Percentiles rank a stretch among this genome's conserved stretches.
These are phyloP conservation scores for Embidobia sp. DNA, from an alignment of 2,888 invertebrate species.

Conservation along the genomic window DNA sequence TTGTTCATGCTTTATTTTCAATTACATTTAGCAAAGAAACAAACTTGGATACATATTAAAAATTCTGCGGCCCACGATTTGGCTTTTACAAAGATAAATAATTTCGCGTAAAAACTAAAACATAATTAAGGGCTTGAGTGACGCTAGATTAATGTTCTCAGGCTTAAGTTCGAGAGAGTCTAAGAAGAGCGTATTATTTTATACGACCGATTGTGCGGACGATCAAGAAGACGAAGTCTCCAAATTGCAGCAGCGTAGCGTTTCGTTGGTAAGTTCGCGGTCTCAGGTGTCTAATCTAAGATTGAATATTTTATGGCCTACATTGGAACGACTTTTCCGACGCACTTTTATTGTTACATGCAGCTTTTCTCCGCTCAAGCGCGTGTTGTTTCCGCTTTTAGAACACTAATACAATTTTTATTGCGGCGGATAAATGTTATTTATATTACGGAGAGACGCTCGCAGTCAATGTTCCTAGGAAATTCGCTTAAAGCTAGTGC, in stretches of 20 bases:
- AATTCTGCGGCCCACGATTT: too few species aligned
- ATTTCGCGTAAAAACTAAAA: too few species aligned
- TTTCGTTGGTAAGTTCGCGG: conserved; percentile 74
- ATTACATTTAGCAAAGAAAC: too few species aligned
- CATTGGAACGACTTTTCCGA: conserved; percentile 14
- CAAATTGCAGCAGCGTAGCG: conserved; percentile 77
- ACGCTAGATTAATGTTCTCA: conserved; percentile 23
- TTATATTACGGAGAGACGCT: too few species aligned
- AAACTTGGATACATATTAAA: too few species aligned
- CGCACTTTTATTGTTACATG: conserved; percentile 12
- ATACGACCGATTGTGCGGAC: conserved; percentile 78
- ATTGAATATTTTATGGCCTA: conserved; percentile 52
- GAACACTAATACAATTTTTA: too few species aligned
- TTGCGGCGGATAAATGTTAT: too few species aligned
- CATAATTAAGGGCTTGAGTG: too few species aligned
- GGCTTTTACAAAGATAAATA: too few species aligned
- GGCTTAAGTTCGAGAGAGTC: conserved; percentile 74
- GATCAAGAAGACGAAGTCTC: conserved; percentile 75
- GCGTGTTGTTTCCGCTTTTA: conserved; percentile 2
- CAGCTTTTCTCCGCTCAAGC: conserved; percentile 11
- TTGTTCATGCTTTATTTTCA: too few species aligned
- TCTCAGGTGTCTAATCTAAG: conserved; percentile 32
- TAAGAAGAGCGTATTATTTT: conserved; percentile 77
- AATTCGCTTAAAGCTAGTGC: too few species aligned
- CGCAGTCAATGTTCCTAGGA: too few species aligned